Evolutionary conservation across 2,113 vertebrate genomes (phyloP), one percentile per base, ranked within the genome.

Genomic region (Deroptyus accipitrinus): DNA sequence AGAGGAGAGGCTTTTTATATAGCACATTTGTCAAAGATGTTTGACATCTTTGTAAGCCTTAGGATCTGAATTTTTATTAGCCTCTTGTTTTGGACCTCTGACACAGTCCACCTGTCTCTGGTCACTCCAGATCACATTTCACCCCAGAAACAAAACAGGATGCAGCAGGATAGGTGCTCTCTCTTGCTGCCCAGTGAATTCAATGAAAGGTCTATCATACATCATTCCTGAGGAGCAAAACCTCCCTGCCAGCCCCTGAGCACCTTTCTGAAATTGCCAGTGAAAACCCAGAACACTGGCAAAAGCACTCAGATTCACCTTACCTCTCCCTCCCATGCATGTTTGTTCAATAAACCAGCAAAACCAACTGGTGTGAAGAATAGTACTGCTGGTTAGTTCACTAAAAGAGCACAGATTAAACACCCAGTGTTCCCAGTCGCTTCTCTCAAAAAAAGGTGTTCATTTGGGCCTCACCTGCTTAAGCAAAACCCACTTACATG

Each of bases 1-100:
- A 90, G n/a, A 79, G n/a, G 15, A 69, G 24, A 76, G 49, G n/a
- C 41, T 88, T 91, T 95, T 93, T 80, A 96, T 87, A 83, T 62
- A 85, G 70, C 54, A 88, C 91, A 27, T 11, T 9, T 72, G 19
- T 77, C 70, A 74, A 91, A 92, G 61, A 31, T 0, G 0, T 31
- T 54, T 79, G 55, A 59, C 20, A 59, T 59, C 55, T 59, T n/a
- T n/a, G 55, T 59, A 87, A 91, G 54, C 72, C 42, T 68, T 72
- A 49, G 66, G 74, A 92, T 52, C 41, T 75, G 52, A 85, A 69
- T 95, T 82, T 89, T 92, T 15, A 79, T 91, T 81, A 84, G 86
- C 24, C 24, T 72, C 73, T 90, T 76, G 82, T 81, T 91, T 88
- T 81, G 77, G 80, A 74, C 23, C 17, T 90, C 64, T 92, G 87